Base-by-base conservation (phyloP, 2,888 invertebrate species). In the Leucoptera coffeella region DNA sequence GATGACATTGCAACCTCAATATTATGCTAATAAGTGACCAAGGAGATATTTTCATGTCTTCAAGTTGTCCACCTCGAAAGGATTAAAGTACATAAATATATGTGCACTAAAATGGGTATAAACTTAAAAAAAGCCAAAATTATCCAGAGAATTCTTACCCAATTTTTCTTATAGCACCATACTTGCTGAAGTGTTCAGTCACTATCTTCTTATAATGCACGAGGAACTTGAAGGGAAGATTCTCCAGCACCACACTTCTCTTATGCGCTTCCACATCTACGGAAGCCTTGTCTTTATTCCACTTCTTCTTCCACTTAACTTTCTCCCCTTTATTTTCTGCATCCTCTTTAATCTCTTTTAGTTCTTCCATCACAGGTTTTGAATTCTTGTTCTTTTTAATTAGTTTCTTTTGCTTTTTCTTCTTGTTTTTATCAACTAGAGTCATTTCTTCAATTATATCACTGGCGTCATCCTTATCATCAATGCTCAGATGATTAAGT, bases 391-490 rank as follows among this genome's bases (percentile, higher is more conserved):
- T 25, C 11, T 22, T 25, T 6, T 30, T 33, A 17, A 21, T 23
- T 14, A 48, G 54, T 3, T 46, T 50, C 11, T 42, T 40, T 33
- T 36, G 51, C 2, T 44, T 37, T 30, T 48, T 54, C 34, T 54
- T 57, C 21, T 42, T 43, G 29, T 55, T 57, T 34, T 55, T 64
- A 25, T 59, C 60, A 20, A 47, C 50, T n/a, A 65, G 61, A 2
- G 44, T 41, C 64, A 67, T 64, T 40, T 60, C 59, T 27, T 62
- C 61, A 6, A 67, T 40, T 12, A 67, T 32, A 31, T 50, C 50
- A 12, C 53, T 47, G 9, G 59, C 55, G 28, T 64, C 55, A 12
- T 62, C 38, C 35, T 62, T 67, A 29, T 65, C 61, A 9, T 60
- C 67, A 19, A 64, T 57, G 14, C 44, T 57, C 0, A 65, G 41